Evolutionary conservation across 2,888 invertebrate genomes (phyloP).

Genomic region (Blera fallax): DNA sequence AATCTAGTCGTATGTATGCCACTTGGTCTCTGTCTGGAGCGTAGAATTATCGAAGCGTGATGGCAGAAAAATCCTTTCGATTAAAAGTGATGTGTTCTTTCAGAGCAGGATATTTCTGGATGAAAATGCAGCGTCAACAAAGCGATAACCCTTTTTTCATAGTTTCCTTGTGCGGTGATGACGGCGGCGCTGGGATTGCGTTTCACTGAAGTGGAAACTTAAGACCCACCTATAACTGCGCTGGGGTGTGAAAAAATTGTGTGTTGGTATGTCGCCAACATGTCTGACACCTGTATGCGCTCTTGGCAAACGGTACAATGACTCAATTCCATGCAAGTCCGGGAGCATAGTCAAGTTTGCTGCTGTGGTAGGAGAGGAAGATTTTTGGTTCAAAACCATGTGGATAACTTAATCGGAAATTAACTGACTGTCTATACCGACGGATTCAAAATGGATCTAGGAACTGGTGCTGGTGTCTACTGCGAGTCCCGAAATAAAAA

Average conservation of each 20-base stretch:
- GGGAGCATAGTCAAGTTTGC: not conserved
- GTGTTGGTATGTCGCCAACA: slow-evolving; percentile 34
- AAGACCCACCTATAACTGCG: slow-evolving; percentile 37
- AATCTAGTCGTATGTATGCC: slow-evolving; percentile 1
- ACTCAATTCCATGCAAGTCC: slow-evolving; percentile 6
- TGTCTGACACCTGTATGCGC: slow-evolving; percentile 43
- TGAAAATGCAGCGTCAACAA: slow-evolving; percentile 62
- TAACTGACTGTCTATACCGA: no score
- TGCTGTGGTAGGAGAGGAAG: no score
- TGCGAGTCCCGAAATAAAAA: no score
- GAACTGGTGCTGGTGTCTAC: no score
- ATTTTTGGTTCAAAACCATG: not conserved
- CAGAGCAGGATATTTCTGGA: slow-evolving; percentile 14
- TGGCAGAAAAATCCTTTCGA: slow-evolving; percentile 53
- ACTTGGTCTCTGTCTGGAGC: slow-evolving; percentile 48
- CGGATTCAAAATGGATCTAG: no score
- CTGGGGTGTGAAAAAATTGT: slow-evolving; percentile 45
- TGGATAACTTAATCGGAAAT: not conserved
- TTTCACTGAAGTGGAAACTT: slow-evolving; percentile 45
- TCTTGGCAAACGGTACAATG: not conserved
- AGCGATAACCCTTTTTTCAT: slow-evolving; percentile 41
- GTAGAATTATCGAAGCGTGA: slow-evolving; percentile 49
- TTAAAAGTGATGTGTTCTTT: slow-evolving; percentile 55
- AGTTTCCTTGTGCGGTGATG: slow-evolving; percentile 19
- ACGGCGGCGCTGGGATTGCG: not conserved